Evolutionary conservation across 2,113 vertebrate species (phyloP).

Genomic region (Protobothrops flavoviridis): DNA sequence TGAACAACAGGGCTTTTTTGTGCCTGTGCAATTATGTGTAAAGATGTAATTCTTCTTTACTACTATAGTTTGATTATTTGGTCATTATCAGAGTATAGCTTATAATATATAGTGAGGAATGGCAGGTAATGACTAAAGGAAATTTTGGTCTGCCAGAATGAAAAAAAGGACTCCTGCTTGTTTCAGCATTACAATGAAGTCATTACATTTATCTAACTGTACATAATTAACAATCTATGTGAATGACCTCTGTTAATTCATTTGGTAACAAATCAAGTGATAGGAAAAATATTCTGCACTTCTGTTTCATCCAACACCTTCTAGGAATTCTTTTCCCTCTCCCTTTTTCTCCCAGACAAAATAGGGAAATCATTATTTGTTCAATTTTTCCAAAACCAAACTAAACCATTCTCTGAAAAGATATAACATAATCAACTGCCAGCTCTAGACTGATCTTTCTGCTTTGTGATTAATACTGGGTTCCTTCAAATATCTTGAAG

Average conservation of each 20-base stretch:
- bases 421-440: constrained; percentile 51
- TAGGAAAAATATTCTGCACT: not conserved
- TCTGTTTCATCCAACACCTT: not conserved
- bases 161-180: not conserved
- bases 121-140: not conserved
- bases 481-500: constrained; percentile 55
- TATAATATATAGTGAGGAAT: not conserved
- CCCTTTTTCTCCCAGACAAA: not conserved
- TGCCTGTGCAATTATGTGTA: not conserved
- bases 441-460: constrained; percentile 47
- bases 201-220: not conserved
- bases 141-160: constrained; percentile 12
- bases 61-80: constrained; percentile 7
- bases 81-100: not conserved
- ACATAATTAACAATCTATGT: not conserved
- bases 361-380: constrained; percentile 25
- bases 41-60: not conserved
- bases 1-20: not conserved
- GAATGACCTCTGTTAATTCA: not conserved
- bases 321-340: not conserved
- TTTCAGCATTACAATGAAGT: not conserved
- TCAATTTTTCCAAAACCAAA: constrained; percentile 40
- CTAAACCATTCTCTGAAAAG: constrained; percentile 41
- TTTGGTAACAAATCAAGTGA: not conserved
- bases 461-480: constrained; percentile 61